Base-by-base conservation (phyloP, 2,797 vertebrate species). In the Sebastes kiyomatsui region DNA sequence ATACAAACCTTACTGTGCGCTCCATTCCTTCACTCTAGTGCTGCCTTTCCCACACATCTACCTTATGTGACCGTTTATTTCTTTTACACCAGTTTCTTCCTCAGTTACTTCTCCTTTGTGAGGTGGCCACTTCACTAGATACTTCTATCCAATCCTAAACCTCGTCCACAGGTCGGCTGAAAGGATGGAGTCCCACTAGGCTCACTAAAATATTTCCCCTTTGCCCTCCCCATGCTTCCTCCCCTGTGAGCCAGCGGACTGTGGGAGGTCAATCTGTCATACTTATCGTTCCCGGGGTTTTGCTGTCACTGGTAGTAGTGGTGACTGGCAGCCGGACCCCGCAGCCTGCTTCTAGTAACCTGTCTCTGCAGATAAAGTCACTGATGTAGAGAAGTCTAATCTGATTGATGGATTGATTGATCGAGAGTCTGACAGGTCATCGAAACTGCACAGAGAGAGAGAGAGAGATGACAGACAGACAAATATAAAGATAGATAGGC, bases 191-290 rank as follows among this genome's bases (percentile, higher is more conserved):
- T 77, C 73, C 62, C 35, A 30, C 71, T 82, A 77, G 62, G 73
- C 66, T 67, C 49, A 38, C 69, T 33, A 56, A 85, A 85, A 88
- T 76, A 86, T 67, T 82, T 89, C 84, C 72, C 80, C 32, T 71
- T 79, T 82, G 42, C 33, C 80, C 79, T 77, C 59, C 6, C 46
- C 3, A 8, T 67, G 23, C 72, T 54, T 71, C 81, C 38, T 67
- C 77, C 71, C 58, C 32, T 72, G 67, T 60, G 71, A 77, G 76
- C 74, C 76, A 86, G 80, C 67, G 72, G 82, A 84, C 72, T 42
- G 79, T 85, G 81, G 81, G 88, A 82, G 82, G 78, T 84, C 82
- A 70, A 70, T 88, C 89, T 92, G 88, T 92, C 81, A 85, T 79
- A 81, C 72, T 85, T 61, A 77, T 67, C 25, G 11, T 88, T 82